Base-by-base conservation (phyloP, 2,797 vertebrate species). In the Sebastolobus altivelis region DNA sequence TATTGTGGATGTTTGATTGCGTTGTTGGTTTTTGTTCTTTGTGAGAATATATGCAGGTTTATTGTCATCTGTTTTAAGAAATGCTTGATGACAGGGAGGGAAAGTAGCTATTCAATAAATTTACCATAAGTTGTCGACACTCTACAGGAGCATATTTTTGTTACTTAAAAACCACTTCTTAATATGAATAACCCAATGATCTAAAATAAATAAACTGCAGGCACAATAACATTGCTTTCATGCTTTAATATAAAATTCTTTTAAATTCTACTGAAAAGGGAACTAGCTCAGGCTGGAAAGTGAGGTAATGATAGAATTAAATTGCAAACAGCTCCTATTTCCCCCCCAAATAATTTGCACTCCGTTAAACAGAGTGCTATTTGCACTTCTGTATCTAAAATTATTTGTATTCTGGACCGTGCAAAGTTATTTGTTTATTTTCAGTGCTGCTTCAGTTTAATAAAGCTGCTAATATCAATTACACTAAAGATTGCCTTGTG, bases 381-480 rank as follows among this genome's bases (percentile, higher is more conserved):
- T 68, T 18, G 37, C 56, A 65, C 27, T 77, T 80, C 46, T 66
- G 25, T 79, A 63, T 65, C 18, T 46, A 33, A 62, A 60, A 75
- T 33, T 4, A 73, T 92, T 46, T 86, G 80, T 80, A 90, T 93
- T 93, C 85, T 62, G 33, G 62, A 54, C 85, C 58, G 8, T 72
- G 75, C 71, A 72, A 73, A 75, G 35, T 81, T 79, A 78, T 93
- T 90, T 92, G 80, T 94, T 93, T 94, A 80, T 93, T 94, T 93
- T 87, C 66, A 79, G 88, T 83, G 58, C 67, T 86, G 76, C 43
- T 18, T 46, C 43, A 46, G 80, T 86, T 87, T 88, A 92, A 90
- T 92, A 90, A 87, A 77, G 74, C 75, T 81, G 73, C 71, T 88
- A 83, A 91, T 92, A 94, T 94, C 86, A 93, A 89, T 94, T 92